These are phyloP conservation scores for Lepus europaeus DNA, from an alignment of 2,113 vertebrate genomes.

Conservation along the genomic window DNA sequence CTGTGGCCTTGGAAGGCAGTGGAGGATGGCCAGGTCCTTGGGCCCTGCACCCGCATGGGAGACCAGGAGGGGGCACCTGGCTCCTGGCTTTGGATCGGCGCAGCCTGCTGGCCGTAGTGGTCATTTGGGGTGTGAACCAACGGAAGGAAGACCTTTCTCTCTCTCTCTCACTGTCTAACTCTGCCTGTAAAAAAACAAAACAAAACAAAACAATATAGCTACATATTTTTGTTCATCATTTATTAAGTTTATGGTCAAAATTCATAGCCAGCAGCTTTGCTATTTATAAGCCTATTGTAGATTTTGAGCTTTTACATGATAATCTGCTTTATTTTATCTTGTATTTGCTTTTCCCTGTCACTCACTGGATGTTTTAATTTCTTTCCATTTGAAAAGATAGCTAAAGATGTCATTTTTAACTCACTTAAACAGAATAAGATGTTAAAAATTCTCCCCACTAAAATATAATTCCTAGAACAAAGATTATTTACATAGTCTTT, in stretches of 20 bases:
- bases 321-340: background rate
- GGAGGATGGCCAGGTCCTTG: too few relatives aligned
- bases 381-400: slow-evolving; percentile 44
- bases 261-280: slow-evolving; percentile 23
- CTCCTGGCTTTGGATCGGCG: too few relatives aligned
- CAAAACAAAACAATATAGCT: background rate
- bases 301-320: background rate
- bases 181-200: too few relatives aligned
- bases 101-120: too few relatives aligned
- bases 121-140: too few relatives aligned
- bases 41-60: too few relatives aligned
- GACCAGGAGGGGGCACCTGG: too few relatives aligned
- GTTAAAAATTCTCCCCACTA: background rate
- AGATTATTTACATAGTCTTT: slow-evolving; percentile 37
- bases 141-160: too few relatives aligned
- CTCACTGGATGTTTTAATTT: background rate
- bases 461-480: slow-evolving; percentile 16
- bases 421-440: slow-evolving; percentile 14
- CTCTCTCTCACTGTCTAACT: too few relatives aligned
- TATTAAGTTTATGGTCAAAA: slow-evolving; percentile 8
- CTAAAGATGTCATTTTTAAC: slow-evolving; percentile 28
- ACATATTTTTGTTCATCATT: background rate
- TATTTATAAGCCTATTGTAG: background rate
- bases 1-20: too few relatives aligned
- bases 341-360: background rate